Percentiles rank a stretch among this genome's conserved stretches.
Conservation (phyloP, 1,140 invertebrate species). For the Caerostris extrusa region DNA sequence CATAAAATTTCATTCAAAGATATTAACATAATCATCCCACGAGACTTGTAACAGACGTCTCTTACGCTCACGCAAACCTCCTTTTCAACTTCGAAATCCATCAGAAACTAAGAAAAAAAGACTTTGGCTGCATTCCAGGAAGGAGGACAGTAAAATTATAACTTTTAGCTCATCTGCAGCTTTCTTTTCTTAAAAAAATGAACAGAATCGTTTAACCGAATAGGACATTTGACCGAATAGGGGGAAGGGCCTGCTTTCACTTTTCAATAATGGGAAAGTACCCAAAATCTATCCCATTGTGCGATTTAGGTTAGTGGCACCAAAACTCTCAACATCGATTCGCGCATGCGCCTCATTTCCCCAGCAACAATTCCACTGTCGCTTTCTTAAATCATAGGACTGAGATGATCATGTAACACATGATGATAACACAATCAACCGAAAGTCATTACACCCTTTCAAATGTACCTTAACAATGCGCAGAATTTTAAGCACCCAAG, state of each 20-base stretch:
- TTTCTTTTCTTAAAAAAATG: background rate
- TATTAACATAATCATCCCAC: constrained; percentile 3
- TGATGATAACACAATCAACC: too few species aligned
- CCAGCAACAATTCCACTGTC: background rate
- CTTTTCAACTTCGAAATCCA: background rate
- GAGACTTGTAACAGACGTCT: background rate
- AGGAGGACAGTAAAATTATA: background rate
- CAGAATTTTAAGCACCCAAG: too few species aligned
- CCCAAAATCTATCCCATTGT: background rate
- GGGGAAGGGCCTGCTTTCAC: background rate
- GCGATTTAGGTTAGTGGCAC: constrained; percentile 22
- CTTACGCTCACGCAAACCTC: background rate
- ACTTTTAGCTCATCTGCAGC: background rate
- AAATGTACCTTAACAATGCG: too few species aligned
- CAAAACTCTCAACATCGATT: constrained; percentile 19
- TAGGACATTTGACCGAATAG: background rate
- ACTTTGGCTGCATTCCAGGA: background rate
- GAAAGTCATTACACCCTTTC: too few species aligned
- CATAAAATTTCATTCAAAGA: background rate
- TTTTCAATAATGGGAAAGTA: background rate
- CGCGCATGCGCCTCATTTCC: background rate
- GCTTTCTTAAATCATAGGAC: background rate
- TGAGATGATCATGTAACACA: too few species aligned
- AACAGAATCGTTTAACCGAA: too few species aligned
- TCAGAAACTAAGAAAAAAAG: background rate